Evolutionary conservation across 2,113 vertebrate genomes (phyloP), one percentile per base, ranked within the genome.

Genomic region (Dasypus novemcinctus): DNA sequence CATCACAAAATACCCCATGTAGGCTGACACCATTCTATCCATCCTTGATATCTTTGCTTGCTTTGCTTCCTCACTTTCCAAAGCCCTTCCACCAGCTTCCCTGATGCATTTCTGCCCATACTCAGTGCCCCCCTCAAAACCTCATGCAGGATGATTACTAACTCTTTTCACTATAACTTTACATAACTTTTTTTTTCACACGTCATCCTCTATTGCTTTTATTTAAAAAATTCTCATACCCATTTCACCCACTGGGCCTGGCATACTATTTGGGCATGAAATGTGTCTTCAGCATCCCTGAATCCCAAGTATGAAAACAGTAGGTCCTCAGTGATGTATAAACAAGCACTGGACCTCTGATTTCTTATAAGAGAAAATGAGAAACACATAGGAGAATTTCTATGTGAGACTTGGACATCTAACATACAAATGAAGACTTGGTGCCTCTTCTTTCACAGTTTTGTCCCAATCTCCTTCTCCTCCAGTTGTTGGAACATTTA

Each of bases 21-120:
- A 2, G 33, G 27, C 11, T 0, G 15, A 33, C 52, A 27, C 21
- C 0, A 2, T 9, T 0, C 9, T 8, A 2, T 6, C 25, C 20
- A 4, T 2, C 20, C 57, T 36, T 29, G 38, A 12, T 17, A n/a
- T 20, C 6, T 0, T 18, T 23, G 7, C 29, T 23, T 21, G 5
- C 25, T 10, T 27, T 11, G 17, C 14, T 31, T n/a, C 11, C 14
- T 31, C 12, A 7, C n/a, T 36, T n/a, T 63, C 57, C 33, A 33
- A 61, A 72, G 5, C 23, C 52, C 38, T 57, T 12, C 71, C 5
- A 7, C 43, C 46, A 15, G 23, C 33, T 31, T 10, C 23, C 38
- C 27, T 31, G 12, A 27, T 20, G 21, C 20, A 6, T 29, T 31
- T 17, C 12, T 31, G 5, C 15, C 66, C 46, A 3, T 52, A 9